These are phyloP conservation scores for Nomada fabriciana DNA, from an alignment of 2,888 invertebrate genomes.

Conservation along the genomic window DNA sequence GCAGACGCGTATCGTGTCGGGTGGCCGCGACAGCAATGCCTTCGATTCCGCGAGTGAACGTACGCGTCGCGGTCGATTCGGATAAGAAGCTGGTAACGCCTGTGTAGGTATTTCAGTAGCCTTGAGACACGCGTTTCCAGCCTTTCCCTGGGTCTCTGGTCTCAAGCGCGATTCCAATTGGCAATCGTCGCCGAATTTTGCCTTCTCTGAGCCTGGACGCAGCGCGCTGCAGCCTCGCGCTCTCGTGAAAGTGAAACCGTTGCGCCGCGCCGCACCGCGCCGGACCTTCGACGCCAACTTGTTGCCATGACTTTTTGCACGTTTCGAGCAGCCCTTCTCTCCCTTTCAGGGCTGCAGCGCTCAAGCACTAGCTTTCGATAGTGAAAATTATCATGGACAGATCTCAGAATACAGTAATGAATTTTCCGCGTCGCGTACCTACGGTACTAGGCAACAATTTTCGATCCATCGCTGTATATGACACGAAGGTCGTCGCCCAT, in stretches of 20 bases:
- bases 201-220: slow-evolving; percentile 48
- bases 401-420: slow-evolving; percentile 49
- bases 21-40: slow-evolving; percentile 12
- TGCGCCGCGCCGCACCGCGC: slow-evolving; percentile 23
- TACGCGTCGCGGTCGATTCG: slow-evolving; percentile 12
- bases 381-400: background rate
- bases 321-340: background rate
- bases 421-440: too few species aligned
- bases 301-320: background rate
- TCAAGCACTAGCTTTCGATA: background rate
- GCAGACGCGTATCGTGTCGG: slow-evolving; percentile 2
- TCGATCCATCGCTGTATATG: slow-evolving; percentile 31
- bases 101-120: slow-evolving; percentile 50
- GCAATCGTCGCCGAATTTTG: slow-evolving; percentile 61
- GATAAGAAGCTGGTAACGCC: slow-evolving; percentile 61
- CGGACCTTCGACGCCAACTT: slow-evolving; percentile 33
- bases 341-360: background rate
- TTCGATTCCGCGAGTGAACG: slow-evolving; percentile 61
- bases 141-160: slow-evolving; percentile 63
- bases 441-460: background rate
- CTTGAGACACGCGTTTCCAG: slow-evolving; percentile 60
- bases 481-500: slow-evolving; percentile 60
- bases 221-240: background rate
- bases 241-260: slow-evolving; percentile 61
- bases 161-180: slow-evolving; percentile 51